Conservation (phyloP, 2,797 vertebrate genomes). For the Buceros bicornis region DNA sequence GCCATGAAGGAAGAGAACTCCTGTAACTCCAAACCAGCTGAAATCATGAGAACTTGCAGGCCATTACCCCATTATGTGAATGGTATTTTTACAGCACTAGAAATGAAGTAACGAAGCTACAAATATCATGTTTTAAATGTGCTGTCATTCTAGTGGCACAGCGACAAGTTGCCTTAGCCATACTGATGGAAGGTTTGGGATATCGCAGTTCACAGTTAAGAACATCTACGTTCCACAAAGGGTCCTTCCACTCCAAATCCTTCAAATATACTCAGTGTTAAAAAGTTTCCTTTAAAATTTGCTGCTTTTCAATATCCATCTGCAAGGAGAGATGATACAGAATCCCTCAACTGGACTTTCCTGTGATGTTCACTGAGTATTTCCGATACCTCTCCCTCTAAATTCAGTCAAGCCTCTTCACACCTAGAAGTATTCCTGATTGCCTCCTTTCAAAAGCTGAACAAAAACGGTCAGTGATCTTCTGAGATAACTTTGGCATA, state of each 20-base stretch:
- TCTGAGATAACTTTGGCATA: not conserved
- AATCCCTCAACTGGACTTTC: not conserved
- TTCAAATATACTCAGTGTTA: not conserved
- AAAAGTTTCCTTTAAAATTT: not conserved
- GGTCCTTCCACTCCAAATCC: not conserved
- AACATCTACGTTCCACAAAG: not conserved
- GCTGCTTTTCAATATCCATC: not conserved
- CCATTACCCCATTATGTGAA: conserved; percentile 37
- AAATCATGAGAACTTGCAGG: conserved; percentile 63
- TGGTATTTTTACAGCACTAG: conserved; percentile 60
- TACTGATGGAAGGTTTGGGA: not conserved
- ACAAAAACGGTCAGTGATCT: not conserved
- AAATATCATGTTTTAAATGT: conserved; percentile 3
- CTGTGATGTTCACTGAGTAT: not conserved
- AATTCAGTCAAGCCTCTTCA: not conserved
- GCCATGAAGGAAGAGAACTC: conserved; percentile 65
- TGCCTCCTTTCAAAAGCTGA: not conserved
- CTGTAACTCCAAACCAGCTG: conserved; percentile 33
- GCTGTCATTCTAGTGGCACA: not conserved
- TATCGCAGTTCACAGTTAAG: not conserved
- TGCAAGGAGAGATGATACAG: not conserved
- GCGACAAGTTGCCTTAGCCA: not conserved
- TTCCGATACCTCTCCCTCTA: not conserved
- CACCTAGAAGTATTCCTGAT: not conserved
- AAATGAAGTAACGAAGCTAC: conserved; percentile 56